phyloP scores from a whole-genome alignment of 2,797 vertebrate species.

The Eremophila alpestris region DNA sequence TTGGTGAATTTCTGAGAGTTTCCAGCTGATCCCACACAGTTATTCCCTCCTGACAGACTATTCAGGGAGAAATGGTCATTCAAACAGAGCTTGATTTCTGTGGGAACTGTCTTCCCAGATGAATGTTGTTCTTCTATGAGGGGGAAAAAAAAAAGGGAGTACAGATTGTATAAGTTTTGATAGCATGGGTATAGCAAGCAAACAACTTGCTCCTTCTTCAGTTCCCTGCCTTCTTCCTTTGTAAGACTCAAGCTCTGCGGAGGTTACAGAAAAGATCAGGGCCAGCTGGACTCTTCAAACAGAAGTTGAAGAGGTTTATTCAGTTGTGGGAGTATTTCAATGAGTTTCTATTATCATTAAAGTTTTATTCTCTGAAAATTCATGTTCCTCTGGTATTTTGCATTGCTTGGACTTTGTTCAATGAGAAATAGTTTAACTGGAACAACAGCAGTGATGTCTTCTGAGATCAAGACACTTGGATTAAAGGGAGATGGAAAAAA shows the following conservation, averaged over 20 bases:
- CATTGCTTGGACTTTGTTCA: slow-evolving; percentile 40
- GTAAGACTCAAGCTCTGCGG: not conserved
- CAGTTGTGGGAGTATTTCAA: slow-evolving; percentile 22
- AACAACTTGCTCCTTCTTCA: not conserved
- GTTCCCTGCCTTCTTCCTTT: not conserved
- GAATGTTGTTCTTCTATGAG: not conserved
- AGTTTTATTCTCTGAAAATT: slow-evolving; percentile 21
- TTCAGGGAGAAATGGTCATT: not conserved
- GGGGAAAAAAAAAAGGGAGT: not conserved
- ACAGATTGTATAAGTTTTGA: not conserved
- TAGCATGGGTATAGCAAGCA: not conserved
- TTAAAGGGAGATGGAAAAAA: not conserved
- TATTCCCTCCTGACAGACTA: not conserved
- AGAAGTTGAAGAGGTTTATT: not conserved
- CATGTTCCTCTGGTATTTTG: slow-evolving; percentile 7
- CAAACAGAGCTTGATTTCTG: not conserved
- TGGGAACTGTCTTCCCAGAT: not conserved
- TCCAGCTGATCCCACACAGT: not conserved
- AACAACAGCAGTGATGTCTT: not conserved
- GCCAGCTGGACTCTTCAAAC: not conserved
- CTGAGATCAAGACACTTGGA: slow-evolving; percentile 1
- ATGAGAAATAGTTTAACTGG: slow-evolving; percentile 30
- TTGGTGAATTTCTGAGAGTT: not conserved
- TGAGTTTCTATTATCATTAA: not conserved
- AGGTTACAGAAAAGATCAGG: not conserved